phyloP scores from a whole-genome alignment of 2,888 invertebrate species.

The Caenorhabditis sp. region DNA sequence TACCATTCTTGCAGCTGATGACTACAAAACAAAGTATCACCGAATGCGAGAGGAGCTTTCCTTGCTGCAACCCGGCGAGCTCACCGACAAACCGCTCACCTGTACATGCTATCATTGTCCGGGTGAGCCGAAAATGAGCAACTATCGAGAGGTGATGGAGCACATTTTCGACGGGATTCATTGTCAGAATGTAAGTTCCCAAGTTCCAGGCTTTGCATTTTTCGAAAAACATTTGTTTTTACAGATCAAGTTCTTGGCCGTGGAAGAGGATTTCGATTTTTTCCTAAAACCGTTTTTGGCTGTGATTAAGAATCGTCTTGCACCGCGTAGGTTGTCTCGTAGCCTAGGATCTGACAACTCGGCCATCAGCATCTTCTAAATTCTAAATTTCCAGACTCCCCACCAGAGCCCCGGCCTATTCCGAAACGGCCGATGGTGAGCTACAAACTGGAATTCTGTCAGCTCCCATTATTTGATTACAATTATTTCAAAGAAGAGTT shows the following conservation, averaged over 20 bases:
- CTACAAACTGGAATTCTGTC: background rate
- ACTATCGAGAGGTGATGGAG: background rate
- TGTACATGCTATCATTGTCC: background rate
- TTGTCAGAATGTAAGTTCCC: background rate
- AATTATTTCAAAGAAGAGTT: background rate
- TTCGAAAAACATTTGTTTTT: background rate
- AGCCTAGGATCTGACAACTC: no score
- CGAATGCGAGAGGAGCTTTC: background rate
- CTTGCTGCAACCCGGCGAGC: background rate
- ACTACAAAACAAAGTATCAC: background rate
- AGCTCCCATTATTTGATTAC: background rate
- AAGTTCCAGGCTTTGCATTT: background rate
- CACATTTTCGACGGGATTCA: slow-evolving; percentile 4
- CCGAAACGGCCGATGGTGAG: background rate
- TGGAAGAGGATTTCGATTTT: no score
- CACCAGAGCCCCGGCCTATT: background rate
- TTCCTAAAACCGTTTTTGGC: no score
- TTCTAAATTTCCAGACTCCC: background rate
- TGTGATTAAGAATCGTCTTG: no score
- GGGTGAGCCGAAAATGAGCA: background rate
- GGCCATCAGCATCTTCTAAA: no score
- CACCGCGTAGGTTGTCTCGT: no score
- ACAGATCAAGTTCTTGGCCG: background rate
- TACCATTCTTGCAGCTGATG: no score
- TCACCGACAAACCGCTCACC: background rate